Conservation (phyloP, 92 coral and sea anemone genomes). For the Actinostola sp. region DNA sequence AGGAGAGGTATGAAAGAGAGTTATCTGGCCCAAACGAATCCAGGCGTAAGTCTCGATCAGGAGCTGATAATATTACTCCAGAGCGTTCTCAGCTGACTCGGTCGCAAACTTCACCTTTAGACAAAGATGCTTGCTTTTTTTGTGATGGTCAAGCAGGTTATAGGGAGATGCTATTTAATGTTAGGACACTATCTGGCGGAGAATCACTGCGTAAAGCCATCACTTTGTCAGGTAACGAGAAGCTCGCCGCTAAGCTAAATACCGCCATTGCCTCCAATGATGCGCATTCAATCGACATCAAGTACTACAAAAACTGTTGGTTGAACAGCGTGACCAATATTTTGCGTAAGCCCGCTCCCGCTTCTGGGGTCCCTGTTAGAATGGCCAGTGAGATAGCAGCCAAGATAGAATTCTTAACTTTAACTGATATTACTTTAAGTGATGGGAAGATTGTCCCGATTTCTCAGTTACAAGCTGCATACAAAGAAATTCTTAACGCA, state of each 20-base stretch:
- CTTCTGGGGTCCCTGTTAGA: constrained; percentile 15
- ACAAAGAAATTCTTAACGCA: constrained; percentile 44
- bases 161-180: constrained; percentile 24
- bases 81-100: constrained; percentile 28
- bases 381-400: constrained; percentile 55
- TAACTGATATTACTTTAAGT: constrained; percentile 44
- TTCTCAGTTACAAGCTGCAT: constrained; percentile 56
- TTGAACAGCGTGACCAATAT: constrained; percentile 49
- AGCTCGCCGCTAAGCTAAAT: constrained; percentile 33
- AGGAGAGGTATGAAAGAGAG: constrained; percentile 29
- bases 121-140: constrained; percentile 40
- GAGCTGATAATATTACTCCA: background rate
- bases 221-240: constrained; percentile 20
- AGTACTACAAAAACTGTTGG: constrained; percentile 65
- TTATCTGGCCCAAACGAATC: constrained; percentile 29
- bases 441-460: constrained; percentile 49
- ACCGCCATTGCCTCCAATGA: constrained; percentile 63
- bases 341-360: constrained; percentile 42
- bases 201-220: constrained; percentile 43
- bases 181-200: constrained; percentile 38
- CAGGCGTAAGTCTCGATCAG: constrained; percentile 9
- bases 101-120: constrained; percentile 36
- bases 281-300: constrained; percentile 69
- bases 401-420: constrained; percentile 58
- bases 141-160: constrained; percentile 32